These are phyloP conservation scores for Phyllostomus discolor DNA, from an alignment of 2,113 vertebrate genomes.

Conservation along the genomic window DNA sequence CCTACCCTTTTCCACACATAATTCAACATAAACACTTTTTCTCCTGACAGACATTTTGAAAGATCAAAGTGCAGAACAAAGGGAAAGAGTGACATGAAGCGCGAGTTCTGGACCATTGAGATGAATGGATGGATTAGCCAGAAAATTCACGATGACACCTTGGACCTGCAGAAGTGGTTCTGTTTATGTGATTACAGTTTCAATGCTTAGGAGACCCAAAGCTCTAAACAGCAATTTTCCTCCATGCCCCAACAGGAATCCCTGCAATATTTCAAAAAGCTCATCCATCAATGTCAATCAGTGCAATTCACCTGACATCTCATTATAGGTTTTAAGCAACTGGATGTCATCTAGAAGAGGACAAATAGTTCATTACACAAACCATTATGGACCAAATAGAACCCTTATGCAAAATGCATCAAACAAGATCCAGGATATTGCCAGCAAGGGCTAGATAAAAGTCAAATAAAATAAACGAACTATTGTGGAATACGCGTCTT, in stretches of 20 bases:
- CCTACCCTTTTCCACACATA: constrained; percentile 84
- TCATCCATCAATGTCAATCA: constrained; percentile 71
- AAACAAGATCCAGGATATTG: constrained; percentile 47
- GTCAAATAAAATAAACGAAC: constrained; percentile 52
- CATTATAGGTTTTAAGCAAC: constrained; percentile 69
- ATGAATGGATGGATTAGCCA: constrained; percentile 84
- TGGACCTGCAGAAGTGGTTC: constrained; percentile 80
- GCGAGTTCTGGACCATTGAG: constrained; percentile 79
- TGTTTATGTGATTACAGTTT: constrained; percentile 91
- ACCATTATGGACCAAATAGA: constrained; percentile 51
- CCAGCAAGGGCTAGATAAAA: constrained; percentile 60
- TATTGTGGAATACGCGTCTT: background rate
- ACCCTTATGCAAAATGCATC: constrained; percentile 50
- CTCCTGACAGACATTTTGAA: constrained; percentile 82
- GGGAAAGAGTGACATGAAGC: constrained; percentile 82
- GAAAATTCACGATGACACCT: constrained; percentile 85
- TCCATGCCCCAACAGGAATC: constrained; percentile 30
- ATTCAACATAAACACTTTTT: constrained; percentile 86
- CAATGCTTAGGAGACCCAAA: constrained; percentile 64
- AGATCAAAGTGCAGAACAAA: constrained; percentile 94
- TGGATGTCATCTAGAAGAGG: constrained; percentile 50
- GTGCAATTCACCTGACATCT: constrained; percentile 71
- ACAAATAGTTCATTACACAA: constrained; percentile 69
- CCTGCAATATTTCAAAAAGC: constrained; percentile 50
- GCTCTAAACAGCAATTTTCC: constrained; percentile 70